Conservation (phyloP, 2,797 vertebrate genomes). For the Selene dorsalis region DNA sequence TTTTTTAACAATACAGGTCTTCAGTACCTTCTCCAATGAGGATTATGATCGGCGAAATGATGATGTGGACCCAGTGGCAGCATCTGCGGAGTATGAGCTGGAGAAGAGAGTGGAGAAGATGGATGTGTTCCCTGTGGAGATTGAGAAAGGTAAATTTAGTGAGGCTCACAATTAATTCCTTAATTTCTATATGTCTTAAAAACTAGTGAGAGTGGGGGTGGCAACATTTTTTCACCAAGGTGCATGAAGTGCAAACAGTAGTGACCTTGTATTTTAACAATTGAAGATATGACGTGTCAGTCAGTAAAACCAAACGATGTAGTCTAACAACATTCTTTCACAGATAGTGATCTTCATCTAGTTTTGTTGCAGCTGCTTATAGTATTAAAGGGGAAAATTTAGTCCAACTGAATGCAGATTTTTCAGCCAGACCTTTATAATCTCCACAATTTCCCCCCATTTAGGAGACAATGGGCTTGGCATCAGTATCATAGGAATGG, state of each 20-base stretch:
- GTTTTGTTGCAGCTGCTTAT: too few species aligned
- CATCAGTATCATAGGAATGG: slow-evolving; percentile 97
- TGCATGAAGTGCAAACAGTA: background rate
- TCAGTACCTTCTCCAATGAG: slow-evolving; percentile 93
- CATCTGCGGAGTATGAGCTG: slow-evolving; percentile 94
- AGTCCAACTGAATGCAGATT: background rate
- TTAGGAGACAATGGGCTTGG: slow-evolving; percentile 93
- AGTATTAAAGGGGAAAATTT: background rate
- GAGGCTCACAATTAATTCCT: background rate
- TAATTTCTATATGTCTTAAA: background rate
- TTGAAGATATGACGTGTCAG: background rate
- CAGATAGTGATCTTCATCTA: background rate
- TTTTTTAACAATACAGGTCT: slow-evolving; percentile 83
- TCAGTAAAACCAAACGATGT: background rate
- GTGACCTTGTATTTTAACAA: background rate
- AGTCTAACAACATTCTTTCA: background rate
- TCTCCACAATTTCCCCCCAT: background rate
- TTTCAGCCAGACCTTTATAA: slow-evolving; percentile 2
- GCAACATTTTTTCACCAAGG: background rate
- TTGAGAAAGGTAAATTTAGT: slow-evolving; percentile 85
- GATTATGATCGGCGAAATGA: slow-evolving; percentile 95
- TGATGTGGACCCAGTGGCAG: slow-evolving; percentile 93
- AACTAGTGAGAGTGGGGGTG: background rate
- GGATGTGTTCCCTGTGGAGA: slow-evolving; percentile 95
- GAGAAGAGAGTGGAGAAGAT: slow-evolving; percentile 97